phyloP scores from a whole-genome alignment of 2,113 vertebrate species.

The Nansenia antarctica region DNA sequence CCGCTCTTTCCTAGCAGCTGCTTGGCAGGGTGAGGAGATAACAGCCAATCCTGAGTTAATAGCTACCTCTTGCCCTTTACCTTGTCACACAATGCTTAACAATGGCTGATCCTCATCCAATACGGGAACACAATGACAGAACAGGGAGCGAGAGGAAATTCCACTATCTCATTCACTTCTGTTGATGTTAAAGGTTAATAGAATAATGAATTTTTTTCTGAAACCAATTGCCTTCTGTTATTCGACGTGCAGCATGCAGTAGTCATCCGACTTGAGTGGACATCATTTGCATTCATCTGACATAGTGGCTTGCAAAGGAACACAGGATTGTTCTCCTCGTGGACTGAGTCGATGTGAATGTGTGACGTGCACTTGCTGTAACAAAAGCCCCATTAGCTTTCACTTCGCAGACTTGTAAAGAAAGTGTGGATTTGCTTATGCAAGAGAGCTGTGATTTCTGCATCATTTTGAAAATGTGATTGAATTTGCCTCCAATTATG shows the following conservation, averaged over 20 bases:
- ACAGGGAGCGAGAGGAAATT: slow-evolving; percentile 9
- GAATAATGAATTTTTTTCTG: slow-evolving; percentile 71
- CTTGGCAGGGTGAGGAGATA: slow-evolving; percentile 31
- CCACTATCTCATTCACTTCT: slow-evolving; percentile 6
- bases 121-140: slow-evolving; percentile 17
- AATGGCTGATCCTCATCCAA: slow-evolving; percentile 26
- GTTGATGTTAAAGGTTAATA: slow-evolving; percentile 67
- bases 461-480: no score
- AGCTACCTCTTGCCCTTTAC: slow-evolving; percentile 37
- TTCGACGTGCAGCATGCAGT: background rate
- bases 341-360: background rate
- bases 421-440: no score
- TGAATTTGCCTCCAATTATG: no score
- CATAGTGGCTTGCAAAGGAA: background rate
- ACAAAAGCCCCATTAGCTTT: background rate
- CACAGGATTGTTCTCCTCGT: background rate
- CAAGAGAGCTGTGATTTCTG: no score
- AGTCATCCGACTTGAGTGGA: slow-evolving; percentile 46
- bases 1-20: slow-evolving; percentile 1
- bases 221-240: slow-evolving; percentile 65
- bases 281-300: slow-evolving; percentile 52
- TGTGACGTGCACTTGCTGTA: slow-evolving; percentile 2
- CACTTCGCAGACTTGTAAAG: background rate
- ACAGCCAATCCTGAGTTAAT: slow-evolving; percentile 43
- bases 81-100: slow-evolving; percentile 35